Evolutionary conservation across 2,797 vertebrate species (phyloP).

Genomic region (Smutsia gigantea): DNA sequence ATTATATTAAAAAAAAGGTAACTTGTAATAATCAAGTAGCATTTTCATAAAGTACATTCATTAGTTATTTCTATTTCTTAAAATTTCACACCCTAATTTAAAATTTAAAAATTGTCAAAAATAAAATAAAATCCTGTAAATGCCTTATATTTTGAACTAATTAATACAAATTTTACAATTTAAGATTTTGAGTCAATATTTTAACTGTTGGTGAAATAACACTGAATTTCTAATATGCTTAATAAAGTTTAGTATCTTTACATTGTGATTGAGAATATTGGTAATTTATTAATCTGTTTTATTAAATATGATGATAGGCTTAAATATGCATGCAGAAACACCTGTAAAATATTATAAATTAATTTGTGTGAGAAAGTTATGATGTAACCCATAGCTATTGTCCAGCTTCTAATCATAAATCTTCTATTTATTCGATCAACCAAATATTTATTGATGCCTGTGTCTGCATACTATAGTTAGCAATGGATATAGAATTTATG

Average conservation of each 20-base stretch:
- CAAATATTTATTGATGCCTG: neutral
- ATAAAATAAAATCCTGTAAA: neutral
- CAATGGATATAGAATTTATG: neutral
- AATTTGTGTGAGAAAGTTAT: neutral
- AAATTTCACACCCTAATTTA: neutral
- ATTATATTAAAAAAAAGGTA: no score
- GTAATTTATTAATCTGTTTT: neutral
- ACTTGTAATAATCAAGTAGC: neutral
- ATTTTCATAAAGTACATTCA: neutral
- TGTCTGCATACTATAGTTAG: neutral
- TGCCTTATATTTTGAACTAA: neutral
- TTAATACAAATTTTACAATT: neutral
- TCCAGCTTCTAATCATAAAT: neutral
- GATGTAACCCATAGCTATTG: neutral
- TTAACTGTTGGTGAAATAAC: neutral
- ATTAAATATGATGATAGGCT: neutral
- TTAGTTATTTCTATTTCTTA: neutral
- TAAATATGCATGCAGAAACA: neutral
- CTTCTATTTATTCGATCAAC: neutral
- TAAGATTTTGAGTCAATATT: neutral
- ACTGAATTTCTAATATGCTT: neutral
- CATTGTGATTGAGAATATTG: neutral
- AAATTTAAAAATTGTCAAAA: neutral
- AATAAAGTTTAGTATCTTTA: neutral
- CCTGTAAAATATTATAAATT: neutral